Percentiles rank a stretch among this genome's conserved stretches.
phyloP scores from a whole-genome alignment of 2,113 vertebrate genomes.

The Rhadina sibilatrix region DNA sequence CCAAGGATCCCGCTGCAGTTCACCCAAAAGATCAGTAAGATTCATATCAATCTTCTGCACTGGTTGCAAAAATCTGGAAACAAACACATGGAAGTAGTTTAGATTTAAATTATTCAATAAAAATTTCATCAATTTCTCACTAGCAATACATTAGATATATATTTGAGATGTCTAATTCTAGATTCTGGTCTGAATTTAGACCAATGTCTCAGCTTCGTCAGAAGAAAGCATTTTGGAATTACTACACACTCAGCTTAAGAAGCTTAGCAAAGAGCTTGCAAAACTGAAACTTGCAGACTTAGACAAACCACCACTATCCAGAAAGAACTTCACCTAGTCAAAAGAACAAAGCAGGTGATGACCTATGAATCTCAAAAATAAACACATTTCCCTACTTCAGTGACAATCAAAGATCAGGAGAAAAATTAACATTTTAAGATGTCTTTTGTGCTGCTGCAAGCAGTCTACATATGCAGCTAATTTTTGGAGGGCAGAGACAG shows the following conservation, averaged over 20 bases:
- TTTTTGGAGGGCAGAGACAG: background rate
- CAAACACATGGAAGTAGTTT: background rate
- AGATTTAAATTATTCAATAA: background rate
- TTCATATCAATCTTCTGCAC: constrained; percentile 99
- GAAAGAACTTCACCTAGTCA: background rate
- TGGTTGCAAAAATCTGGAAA: constrained; percentile 89
- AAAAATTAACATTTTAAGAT: background rate
- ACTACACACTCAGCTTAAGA: background rate
- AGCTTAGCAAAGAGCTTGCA: background rate
- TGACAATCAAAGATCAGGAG: background rate
- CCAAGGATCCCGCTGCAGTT: constrained; percentile 96
- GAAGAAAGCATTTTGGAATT: background rate
- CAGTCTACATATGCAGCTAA: background rate
- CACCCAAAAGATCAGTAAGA: constrained; percentile 94
- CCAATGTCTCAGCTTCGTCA: background rate
- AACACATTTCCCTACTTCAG: background rate
- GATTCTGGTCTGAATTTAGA: background rate
- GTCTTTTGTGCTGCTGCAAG: rapidly evolving
- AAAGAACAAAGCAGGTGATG: background rate
- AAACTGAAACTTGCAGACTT: background rate
- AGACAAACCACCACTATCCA: background rate
- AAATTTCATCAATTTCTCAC: background rate
- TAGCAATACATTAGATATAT: background rate
- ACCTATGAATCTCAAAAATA: background rate
- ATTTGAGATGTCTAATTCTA: background rate